Evolutionary conservation across 2,797 vertebrate species (phyloP).

Genomic region (Zalophus californianus): DNA sequence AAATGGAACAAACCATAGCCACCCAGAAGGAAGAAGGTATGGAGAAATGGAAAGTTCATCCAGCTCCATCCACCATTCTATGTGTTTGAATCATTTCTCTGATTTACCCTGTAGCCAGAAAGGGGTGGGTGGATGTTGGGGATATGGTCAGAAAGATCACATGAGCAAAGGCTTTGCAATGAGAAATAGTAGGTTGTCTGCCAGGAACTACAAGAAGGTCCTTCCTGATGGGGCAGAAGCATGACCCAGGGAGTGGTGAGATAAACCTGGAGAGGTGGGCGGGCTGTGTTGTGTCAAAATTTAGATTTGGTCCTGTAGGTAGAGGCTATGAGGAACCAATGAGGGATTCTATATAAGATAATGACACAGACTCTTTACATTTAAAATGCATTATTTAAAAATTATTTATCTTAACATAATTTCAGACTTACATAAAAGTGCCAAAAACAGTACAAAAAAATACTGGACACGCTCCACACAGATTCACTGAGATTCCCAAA

Average conservation of each 20-base stretch:
- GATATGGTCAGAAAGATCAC: neutral
- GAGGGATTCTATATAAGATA: neutral
- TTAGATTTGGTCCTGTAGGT: neutral
- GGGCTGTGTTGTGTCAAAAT: neutral
- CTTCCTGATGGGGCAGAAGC: neutral
- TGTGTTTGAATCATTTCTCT: neutral
- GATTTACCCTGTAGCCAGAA: neutral
- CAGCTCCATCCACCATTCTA: neutral
- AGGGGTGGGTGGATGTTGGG: neutral
- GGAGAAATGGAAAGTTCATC: neutral
- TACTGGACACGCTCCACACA: neutral
- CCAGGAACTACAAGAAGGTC: neutral
- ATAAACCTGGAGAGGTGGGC: neutral
- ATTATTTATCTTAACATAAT: neutral
- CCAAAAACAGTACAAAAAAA: neutral
- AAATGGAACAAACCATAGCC: neutral
- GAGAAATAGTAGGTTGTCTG: neutral
- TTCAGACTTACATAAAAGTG: slow-evolving; percentile 26
- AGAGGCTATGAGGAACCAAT: neutral
- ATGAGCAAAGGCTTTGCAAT: neutral
- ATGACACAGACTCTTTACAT: neutral
- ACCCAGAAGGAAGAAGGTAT: neutral
- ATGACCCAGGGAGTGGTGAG: neutral
- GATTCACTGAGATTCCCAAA: neutral
- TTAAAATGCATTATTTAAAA: neutral